phyloP scores from a whole-genome alignment of 1,140 invertebrate genomes.

The Drosophila mauritiana region DNA sequence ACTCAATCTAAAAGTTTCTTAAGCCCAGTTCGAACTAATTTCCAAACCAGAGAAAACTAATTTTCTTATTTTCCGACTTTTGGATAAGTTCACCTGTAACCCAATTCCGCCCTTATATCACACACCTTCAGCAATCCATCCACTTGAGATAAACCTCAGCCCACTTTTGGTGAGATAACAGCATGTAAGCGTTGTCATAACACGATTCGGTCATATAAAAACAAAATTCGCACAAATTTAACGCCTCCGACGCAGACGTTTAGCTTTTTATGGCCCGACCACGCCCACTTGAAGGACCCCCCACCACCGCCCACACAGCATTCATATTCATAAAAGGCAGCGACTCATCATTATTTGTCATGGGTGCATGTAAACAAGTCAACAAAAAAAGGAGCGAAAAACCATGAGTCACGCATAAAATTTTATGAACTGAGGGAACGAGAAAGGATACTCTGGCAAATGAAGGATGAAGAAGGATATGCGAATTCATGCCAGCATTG shows the following conservation, averaged over 20 bases:
- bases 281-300: background rate
- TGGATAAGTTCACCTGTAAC: constrained; percentile 6
- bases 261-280: constrained; percentile 61
- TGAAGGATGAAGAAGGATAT: constrained; percentile 12
- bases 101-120: background rate
- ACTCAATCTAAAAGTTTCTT: constrained; percentile 4
- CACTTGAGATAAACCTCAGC: constrained; percentile 26
- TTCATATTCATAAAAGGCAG: constrained; percentile 77
- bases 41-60: background rate
- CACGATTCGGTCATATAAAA: constrained; percentile 77
- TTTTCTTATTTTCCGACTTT: constrained; percentile 4
- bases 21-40: background rate
- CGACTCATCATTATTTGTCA: constrained; percentile 72
- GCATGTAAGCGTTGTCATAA: constrained; percentile 66
- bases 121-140: constrained; percentile 31
- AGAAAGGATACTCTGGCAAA: background rate
- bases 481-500: constrained; percentile 27
- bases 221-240: constrained; percentile 64
- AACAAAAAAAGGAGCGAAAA: constrained; percentile 65
- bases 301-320: constrained; percentile 20
- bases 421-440: constrained; percentile 66
- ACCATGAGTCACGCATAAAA: constrained; percentile 72
- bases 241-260: constrained; percentile 57
- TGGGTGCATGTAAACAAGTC: constrained; percentile 69
- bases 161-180: constrained; percentile 53